These are phyloP conservation scores for Strix uralensis DNA, from an alignment of 2,113 vertebrate genomes.

Conservation along the genomic window DNA sequence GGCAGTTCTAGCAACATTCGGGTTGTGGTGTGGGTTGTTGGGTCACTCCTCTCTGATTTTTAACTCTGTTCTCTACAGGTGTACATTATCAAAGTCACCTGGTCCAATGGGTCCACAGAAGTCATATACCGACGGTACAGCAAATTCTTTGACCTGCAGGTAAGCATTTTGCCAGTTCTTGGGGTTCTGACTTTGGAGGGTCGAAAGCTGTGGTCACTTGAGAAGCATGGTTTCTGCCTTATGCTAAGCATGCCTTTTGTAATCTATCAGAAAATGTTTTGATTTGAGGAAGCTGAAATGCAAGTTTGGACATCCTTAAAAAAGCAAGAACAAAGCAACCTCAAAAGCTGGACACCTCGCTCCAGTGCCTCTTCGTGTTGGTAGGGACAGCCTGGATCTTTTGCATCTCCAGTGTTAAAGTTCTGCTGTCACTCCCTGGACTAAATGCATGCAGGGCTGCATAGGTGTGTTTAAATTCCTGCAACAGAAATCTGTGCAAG, in stretches of 20 bases:
- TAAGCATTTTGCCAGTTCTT: constrained; percentile 50
- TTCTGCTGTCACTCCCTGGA: not conserved
- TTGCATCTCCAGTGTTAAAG: not conserved
- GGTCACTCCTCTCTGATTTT: not conserved
- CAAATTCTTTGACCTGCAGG: constrained; percentile 99
- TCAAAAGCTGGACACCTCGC: not conserved
- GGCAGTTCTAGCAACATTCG: not conserved
- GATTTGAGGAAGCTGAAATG: not conserved
- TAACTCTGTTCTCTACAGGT: constrained; percentile 75
- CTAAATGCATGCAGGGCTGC: accelerated
- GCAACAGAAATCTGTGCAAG: not conserved
- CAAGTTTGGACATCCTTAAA: not conserved
- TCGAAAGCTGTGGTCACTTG: accelerated
- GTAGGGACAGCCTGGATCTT: not conserved
- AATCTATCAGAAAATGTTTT: not conserved
- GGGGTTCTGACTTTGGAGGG: not conserved
- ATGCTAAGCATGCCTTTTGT: not conserved
- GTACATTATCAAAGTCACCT: constrained; percentile 96
- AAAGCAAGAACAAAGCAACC: not conserved
- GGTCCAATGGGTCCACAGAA: constrained; percentile 91
- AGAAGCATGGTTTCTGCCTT: not conserved
- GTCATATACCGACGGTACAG: constrained; percentile 96
- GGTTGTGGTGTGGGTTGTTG: not conserved
- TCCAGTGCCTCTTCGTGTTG: accelerated
- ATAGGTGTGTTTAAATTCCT: not conserved